Conservation (phyloP, 2,113 vertebrate genomes). For the Megaceryle maxima region DNA sequence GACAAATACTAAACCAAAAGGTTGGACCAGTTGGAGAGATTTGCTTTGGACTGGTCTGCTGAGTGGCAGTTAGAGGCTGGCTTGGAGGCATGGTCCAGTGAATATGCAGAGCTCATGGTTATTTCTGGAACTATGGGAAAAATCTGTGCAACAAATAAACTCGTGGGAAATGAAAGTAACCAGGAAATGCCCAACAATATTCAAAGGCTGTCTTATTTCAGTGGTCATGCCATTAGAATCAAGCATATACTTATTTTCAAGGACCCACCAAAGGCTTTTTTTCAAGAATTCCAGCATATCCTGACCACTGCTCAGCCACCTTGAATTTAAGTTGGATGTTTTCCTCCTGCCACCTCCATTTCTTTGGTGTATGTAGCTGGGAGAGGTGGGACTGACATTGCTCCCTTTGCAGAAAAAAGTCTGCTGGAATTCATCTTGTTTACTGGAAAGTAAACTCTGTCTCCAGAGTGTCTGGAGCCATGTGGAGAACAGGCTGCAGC, state of each 20-base stretch:
- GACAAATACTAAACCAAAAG: not conserved
- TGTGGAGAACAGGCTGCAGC: not conserved
- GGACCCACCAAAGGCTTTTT: not conserved
- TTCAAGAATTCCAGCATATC: not conserved
- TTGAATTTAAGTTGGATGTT: not conserved
- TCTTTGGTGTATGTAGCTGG: fast-evolving
- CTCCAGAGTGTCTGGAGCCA: not conserved
- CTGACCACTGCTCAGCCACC: not conserved
- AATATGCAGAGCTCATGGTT: not conserved
- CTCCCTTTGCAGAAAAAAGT: not conserved
- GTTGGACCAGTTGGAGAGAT: not conserved
- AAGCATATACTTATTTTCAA: not conserved
- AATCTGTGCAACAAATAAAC: not conserved
- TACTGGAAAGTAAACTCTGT: not conserved
- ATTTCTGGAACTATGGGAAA: not conserved
- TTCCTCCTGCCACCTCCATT: not conserved
- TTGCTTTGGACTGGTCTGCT: not conserved
- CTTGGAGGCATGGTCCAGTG: not conserved
- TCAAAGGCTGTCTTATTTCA: not conserved
- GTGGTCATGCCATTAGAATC: not conserved
- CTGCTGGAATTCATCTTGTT: not conserved
- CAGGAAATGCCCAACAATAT: not conserved
- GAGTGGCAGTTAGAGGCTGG: not conserved
- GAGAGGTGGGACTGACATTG: not conserved
- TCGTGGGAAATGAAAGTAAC: not conserved